These are phyloP conservation scores for Alouatta palliata DNA, from an alignment of 2,113 vertebrate species.

Conservation along the genomic window DNA sequence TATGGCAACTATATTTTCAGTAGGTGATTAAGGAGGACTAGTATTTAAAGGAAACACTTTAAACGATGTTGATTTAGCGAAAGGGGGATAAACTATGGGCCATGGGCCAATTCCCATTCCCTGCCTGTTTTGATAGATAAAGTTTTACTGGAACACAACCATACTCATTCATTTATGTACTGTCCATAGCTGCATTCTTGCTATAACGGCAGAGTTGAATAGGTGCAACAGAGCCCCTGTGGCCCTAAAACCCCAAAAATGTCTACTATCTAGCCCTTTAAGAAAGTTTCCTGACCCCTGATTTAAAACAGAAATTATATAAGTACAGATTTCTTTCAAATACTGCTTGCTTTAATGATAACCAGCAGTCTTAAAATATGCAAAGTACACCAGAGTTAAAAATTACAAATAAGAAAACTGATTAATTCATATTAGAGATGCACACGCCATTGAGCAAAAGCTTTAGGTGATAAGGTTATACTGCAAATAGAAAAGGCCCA, in stretches of 20 bases:
- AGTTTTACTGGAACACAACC: neutral
- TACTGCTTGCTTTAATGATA: neutral
- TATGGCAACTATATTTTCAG: neutral
- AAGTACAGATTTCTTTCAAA: neutral
- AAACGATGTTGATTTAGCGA: slow-evolving; percentile 20
- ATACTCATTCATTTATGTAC: neutral
- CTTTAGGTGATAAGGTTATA: neutral
- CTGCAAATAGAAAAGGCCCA: neutral
- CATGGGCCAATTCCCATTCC: neutral
- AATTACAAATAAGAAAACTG: neutral
- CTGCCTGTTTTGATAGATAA: neutral
- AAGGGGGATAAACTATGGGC: neutral
- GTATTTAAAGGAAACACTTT: slow-evolving; percentile 13
- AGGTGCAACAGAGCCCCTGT: neutral
- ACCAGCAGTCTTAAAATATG: neutral
- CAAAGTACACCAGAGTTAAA: neutral
- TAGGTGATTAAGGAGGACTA: neutral
- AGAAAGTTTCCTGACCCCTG: neutral
- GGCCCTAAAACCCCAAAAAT: neutral
- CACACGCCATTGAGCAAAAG: neutral
- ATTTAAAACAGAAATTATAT: neutral
- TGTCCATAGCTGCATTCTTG: neutral
- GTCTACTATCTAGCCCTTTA: neutral
- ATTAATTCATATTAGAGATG: neutral
- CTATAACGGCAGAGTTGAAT: neutral